These are phyloP conservation scores for Adelosebastes latens DNA, from an alignment of 2,797 vertebrate genomes.

Conservation along the genomic window DNA sequence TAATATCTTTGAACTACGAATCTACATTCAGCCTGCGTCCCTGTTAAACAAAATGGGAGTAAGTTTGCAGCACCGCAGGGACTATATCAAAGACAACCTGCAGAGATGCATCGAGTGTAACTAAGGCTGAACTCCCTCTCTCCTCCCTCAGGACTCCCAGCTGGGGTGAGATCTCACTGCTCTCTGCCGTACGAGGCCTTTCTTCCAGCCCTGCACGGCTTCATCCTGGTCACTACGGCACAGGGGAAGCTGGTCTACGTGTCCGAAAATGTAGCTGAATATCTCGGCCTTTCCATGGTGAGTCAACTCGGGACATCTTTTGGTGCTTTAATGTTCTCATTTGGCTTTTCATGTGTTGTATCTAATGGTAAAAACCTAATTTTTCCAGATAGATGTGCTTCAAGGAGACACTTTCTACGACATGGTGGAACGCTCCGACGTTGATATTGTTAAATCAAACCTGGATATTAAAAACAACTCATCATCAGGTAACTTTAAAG, in stretches of 20 bases:
- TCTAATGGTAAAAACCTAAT: not conserved
- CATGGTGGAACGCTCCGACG: conserved; percentile 76
- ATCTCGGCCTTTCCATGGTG: conserved; percentile 88
- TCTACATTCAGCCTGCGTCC: conserved; percentile 3
- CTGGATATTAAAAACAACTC: conserved; percentile 67
- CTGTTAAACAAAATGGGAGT: conserved; percentile 21
- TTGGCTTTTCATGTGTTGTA: not conserved
- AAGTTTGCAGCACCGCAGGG: not conserved
- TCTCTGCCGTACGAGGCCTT: conserved; percentile 73
- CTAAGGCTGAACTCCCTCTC: conserved; percentile 29
- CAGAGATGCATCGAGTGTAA: conserved; percentile 15
- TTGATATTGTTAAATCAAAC: conserved; percentile 59
- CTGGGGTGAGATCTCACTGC: conserved; percentile 1
- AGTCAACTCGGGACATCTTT: conserved; percentile 32
- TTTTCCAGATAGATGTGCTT: conserved; percentile 84
- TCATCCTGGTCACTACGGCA: conserved; percentile 82
- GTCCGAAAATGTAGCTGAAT: conserved; percentile 86
- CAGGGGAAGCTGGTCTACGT: conserved; percentile 85
- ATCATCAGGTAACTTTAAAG: conserved; percentile 70
- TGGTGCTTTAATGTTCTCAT: not conserved
- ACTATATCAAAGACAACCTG: conserved; percentile 22
- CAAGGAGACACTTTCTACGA: conserved; percentile 84
- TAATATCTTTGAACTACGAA: conserved; percentile 4
- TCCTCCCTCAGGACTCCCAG: conserved; percentile 56
- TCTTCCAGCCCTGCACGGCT: conserved; percentile 84